Percentiles rank a stretch among this genome's conserved stretches.
Evolutionary conservation across 2,888 invertebrate species (phyloP).

Genomic region (Theretra japonica): DNA sequence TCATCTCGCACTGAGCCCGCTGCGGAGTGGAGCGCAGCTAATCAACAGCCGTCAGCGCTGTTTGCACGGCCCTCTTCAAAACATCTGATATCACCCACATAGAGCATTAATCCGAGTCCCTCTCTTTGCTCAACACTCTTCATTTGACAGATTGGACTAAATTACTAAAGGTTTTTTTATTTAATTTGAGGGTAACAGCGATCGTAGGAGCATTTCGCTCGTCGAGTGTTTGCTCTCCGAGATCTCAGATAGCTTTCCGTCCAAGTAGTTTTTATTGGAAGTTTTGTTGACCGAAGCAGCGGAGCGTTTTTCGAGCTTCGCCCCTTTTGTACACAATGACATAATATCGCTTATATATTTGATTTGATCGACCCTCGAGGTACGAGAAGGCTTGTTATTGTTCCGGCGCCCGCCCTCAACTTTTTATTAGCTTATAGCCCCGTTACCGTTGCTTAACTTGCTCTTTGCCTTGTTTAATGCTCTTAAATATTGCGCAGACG

Average conservation of each 20-base stretch:
- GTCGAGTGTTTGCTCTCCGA: constrained; percentile 63
- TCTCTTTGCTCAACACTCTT: constrained; percentile 83
- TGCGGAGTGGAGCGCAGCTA: constrained; percentile 29
- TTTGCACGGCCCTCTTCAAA: constrained; percentile 57
- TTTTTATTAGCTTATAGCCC: constrained; percentile 46
- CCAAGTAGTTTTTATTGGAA: constrained; percentile 82
- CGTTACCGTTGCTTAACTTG: constrained; percentile 45
- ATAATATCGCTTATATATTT: constrained; percentile 77
- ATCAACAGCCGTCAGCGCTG: constrained; percentile 43
- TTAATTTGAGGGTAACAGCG: constrained; percentile 79
- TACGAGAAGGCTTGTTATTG: constrained; percentile 57
- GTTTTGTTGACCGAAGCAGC: constrained; percentile 71
- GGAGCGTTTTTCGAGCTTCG: constrained; percentile 57
- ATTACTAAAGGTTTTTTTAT: constrained; percentile 80
- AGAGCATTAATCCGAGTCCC: constrained; percentile 74
- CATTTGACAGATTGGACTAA: constrained; percentile 83
- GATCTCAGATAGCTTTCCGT: constrained; percentile 61
- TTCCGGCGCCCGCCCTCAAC: constrained; percentile 43
- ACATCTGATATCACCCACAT: constrained; percentile 70
- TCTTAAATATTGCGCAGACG: constrained; percentile 8
- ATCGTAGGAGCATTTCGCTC: constrained; percentile 61
- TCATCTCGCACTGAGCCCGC: constrained; percentile 14
- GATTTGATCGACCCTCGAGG: constrained; percentile 67
- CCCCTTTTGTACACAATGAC: constrained; percentile 70
- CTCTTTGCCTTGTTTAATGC: constrained; percentile 10